Percentiles rank a stretch among this genome's conserved stretches.
Conservation (phyloP, 92 coral and sea anemone species). For the Plumapathes pennacea region DNA sequence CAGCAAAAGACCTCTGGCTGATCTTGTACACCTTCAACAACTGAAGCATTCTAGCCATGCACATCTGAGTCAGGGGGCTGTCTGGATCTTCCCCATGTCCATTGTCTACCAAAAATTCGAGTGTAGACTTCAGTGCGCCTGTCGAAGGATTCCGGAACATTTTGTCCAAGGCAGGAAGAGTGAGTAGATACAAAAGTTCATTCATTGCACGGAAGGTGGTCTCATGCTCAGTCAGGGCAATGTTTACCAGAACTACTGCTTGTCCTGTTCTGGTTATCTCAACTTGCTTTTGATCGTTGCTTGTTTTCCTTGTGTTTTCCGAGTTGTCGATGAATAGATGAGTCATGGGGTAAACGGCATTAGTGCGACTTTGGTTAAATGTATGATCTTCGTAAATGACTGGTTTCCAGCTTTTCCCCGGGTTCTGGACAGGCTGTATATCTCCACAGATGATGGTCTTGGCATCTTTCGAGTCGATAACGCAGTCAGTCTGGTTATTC, state of each 20-base stretch:
- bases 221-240: slow-evolving; percentile 55
- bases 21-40: slow-evolving; percentile 43
- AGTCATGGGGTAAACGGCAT: slow-evolving; percentile 56
- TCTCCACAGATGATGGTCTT: slow-evolving; percentile 54
- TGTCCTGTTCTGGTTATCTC: slow-evolving; percentile 58
- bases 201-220: slow-evolving; percentile 40
- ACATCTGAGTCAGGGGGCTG: slow-evolving; percentile 45
- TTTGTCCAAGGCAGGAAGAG: slow-evolving; percentile 45
- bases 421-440: slow-evolving; percentile 53
- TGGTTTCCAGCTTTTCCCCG: slow-evolving; percentile 43
- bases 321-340: slow-evolving; percentile 53
- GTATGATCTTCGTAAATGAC: slow-evolving; percentile 52
- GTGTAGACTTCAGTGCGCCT: slow-evolving; percentile 30
- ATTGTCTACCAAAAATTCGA: slow-evolving; percentile 52
- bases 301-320: slow-evolving; percentile 5
- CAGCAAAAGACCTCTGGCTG: slow-evolving; percentile 52
- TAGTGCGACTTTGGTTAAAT: slow-evolving; percentile 50
- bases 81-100: slow-evolving; percentile 60
- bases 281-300: slow-evolving; percentile 23
- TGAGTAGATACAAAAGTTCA: slow-evolving; percentile 49
- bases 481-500: slow-evolving; percentile 9
- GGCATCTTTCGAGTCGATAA: slow-evolving; percentile 61
- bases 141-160: slow-evolving; percentile 44
- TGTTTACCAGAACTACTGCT: slow-evolving; percentile 44
- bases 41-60: slow-evolving; percentile 18